These are phyloP conservation scores for Hipposideros larvatus DNA, from an alignment of 2,797 vertebrate genomes.

Conservation along the genomic window DNA sequence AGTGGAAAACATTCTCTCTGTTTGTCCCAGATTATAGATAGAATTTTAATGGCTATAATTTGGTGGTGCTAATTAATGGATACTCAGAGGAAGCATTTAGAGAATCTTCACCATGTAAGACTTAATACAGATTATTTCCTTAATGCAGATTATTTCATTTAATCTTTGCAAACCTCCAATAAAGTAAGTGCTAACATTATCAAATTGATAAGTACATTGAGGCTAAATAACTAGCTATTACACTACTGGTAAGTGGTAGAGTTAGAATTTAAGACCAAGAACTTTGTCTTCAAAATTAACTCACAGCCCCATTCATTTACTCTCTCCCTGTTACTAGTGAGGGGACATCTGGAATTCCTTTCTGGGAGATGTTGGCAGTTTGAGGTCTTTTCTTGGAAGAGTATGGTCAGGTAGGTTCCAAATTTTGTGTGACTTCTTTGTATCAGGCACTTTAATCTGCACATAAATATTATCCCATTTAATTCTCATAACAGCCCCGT, in stretches of 20 bases:
- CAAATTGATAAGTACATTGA: background rate
- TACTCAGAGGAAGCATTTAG: background rate
- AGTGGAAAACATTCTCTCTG: background rate
- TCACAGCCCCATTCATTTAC: background rate
- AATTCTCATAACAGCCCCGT: background rate
- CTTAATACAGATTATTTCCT: background rate
- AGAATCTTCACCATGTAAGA: background rate
- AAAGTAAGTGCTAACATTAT: background rate
- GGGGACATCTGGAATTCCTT: background rate
- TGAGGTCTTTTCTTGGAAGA: background rate
- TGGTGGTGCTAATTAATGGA: background rate
- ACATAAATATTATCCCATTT: background rate
- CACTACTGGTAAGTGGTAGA: background rate
- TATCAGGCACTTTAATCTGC: background rate
- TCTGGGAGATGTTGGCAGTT: background rate
- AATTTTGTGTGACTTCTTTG: background rate
- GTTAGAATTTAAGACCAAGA: constrained; percentile 30
- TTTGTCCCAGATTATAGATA: background rate
- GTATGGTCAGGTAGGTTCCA: background rate
- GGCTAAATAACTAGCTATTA: background rate
- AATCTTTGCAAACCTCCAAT: background rate
- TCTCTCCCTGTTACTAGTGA: background rate
- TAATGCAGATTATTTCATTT: background rate
- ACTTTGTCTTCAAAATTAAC: constrained; percentile 10
- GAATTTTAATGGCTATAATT: background rate